Conservation (phyloP, 1,140 invertebrate species). For the Papilio machaon region DNA sequence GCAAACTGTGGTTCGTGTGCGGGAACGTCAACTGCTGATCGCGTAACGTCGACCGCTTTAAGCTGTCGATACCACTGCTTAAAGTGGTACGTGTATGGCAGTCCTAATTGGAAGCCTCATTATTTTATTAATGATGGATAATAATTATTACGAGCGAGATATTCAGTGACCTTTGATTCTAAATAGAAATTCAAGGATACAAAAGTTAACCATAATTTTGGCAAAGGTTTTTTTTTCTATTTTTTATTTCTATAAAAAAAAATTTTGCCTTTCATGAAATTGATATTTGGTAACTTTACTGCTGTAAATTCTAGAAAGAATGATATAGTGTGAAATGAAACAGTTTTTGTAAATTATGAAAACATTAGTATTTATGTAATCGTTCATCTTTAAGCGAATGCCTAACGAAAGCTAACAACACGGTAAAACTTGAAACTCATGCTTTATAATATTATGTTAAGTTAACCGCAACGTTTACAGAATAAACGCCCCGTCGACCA, state of each 20-base stretch:
- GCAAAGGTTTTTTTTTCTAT: background rate
- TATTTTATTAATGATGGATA: too few species aligned
- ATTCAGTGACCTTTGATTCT: too few species aligned
- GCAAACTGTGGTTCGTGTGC: too few species aligned
- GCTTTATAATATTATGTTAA: constrained; percentile 46
- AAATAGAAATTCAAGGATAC: too few species aligned
- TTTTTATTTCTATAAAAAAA: background rate
- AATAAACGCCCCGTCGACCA: constrained; percentile 47
- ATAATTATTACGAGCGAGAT: too few species aligned
- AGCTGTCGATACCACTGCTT: too few species aligned
- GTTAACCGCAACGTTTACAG: constrained; percentile 48
- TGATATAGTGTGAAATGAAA: background rate
- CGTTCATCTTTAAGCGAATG: constrained; percentile 27
- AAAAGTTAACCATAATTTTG: too few species aligned
- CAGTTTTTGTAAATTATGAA: constrained; percentile 27
- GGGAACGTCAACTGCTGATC: too few species aligned
- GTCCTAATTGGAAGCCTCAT: too few species aligned
- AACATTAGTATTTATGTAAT: constrained; percentile 28
- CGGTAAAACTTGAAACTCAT: constrained; percentile 32
- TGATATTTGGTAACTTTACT: background rate
- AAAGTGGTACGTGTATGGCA: too few species aligned
- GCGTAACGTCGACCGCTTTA: too few species aligned
- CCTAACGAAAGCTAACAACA: constrained; percentile 35
- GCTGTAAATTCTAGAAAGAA: background rate
- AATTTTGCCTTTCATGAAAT: background rate